Conservation (phyloP, 2,797 vertebrate species). For the Myiotriccus ornatus region DNA sequence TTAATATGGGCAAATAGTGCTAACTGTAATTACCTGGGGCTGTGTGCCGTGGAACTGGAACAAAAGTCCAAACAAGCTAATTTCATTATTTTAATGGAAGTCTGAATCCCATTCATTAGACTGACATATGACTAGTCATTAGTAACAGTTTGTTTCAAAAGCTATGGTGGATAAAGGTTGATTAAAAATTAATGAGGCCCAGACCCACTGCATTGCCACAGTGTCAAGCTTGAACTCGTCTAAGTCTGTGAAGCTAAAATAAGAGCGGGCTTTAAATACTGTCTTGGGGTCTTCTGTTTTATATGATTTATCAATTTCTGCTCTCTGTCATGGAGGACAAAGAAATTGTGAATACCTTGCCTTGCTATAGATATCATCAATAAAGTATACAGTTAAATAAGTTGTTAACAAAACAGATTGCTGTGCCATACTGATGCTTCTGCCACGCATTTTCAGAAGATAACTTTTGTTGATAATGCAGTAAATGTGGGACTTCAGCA, state of each 20-base stretch:
- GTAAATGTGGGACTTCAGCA: not conserved
- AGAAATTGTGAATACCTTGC: not conserved
- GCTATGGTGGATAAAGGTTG: constrained; percentile 72
- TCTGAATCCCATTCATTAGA: constrained; percentile 75
- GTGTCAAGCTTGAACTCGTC: not conserved
- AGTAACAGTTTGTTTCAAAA: constrained; percentile 78
- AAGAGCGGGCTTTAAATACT: not conserved
- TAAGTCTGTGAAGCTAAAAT: not conserved
- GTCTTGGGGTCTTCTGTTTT: not conserved
- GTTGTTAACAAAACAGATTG: not conserved
- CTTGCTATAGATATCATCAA: not conserved
- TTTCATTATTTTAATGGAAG: constrained; percentile 78
- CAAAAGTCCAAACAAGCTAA: constrained; percentile 71
- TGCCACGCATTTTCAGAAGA: not conserved
- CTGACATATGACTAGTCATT: constrained; percentile 76
- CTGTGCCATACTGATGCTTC: not conserved
- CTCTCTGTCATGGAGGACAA: not conserved
- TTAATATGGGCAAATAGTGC: constrained; percentile 42
- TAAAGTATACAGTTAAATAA: not conserved
- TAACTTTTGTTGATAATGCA: not conserved
- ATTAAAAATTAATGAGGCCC: constrained; percentile 75
- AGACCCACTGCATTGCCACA: constrained; percentile 6
- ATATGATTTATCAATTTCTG: not conserved
- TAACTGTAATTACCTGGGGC: constrained; percentile 68
- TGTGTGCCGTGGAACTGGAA: constrained; percentile 59